Evolutionary conservation across 2,113 vertebrate genomes (phyloP).

Genomic region (Burhinus bistriatus): DNA sequence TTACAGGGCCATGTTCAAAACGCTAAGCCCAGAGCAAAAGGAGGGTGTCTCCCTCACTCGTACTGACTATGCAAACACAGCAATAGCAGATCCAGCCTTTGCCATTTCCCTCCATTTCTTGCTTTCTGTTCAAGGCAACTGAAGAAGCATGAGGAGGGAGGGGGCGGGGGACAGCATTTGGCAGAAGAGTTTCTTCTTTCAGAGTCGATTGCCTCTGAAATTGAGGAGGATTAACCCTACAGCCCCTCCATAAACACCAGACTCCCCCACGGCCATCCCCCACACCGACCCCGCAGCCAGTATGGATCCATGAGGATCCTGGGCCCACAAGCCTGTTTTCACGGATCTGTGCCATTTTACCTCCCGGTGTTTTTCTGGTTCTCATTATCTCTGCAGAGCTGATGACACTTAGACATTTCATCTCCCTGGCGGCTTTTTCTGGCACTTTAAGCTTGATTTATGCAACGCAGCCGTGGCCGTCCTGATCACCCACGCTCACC

Average conservation of each 20-base stretch:
- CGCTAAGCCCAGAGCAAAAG: not conserved
- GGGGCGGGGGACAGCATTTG: not conserved
- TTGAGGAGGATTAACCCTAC: not conserved
- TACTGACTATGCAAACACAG: not conserved
- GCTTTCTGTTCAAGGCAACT: not conserved
- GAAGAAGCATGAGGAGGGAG: not conserved
- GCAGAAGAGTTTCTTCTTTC: not conserved
- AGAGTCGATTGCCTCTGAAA: not conserved
- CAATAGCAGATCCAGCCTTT: not conserved
- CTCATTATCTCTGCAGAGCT: slow-evolving; percentile 28
- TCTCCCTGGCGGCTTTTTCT: not conserved
- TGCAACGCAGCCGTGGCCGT: fast-evolving
- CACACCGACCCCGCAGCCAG: not conserved
- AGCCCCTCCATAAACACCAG: not conserved
- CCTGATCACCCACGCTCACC: not conserved
- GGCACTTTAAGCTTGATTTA: slow-evolving; percentile 6
- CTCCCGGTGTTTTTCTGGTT: slow-evolving; percentile 11
- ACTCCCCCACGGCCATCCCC: not conserved
- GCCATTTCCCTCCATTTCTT: not conserved
- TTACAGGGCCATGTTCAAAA: not conserved
- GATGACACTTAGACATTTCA: slow-evolving; percentile 33
- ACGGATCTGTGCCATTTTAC: not conserved
- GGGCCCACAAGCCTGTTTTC: not conserved
- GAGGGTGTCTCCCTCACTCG: not conserved
- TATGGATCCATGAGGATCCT: fast-evolving